Conservation (phyloP, 2,113 vertebrate genomes). For the Bolborhynchus lineola region DNA sequence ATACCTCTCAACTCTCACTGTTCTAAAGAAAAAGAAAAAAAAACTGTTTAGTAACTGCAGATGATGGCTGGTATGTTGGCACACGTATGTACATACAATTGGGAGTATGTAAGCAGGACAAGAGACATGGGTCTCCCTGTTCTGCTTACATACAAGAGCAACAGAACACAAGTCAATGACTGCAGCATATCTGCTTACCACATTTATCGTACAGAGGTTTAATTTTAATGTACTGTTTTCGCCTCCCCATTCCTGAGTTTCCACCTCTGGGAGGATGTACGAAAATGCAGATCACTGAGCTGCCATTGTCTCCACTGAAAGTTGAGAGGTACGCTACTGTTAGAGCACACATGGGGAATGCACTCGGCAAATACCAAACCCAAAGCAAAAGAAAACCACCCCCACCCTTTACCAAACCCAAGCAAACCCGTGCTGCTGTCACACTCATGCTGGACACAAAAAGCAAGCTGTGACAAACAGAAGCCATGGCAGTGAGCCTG, state of each 20-base stretch:
- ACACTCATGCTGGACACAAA: slow-evolving; percentile 74
- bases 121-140: not conserved
- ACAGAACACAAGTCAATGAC: slow-evolving; percentile 11
- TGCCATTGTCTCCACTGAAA: slow-evolving; percentile 30
- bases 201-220: not conserved
- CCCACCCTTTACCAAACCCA: not conserved
- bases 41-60: not conserved
- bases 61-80: not conserved
- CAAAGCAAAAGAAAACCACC: not conserved
- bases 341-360: slow-evolving; percentile 59
- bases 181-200: not conserved
- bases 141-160: slow-evolving; percentile 1
- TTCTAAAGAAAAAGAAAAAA: not conserved
- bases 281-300: not conserved
- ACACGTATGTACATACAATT: not conserved
- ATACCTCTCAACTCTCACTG: slow-evolving; percentile 71
- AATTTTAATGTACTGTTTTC: slow-evolving; percentile 16
- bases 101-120: not conserved
- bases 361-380: slow-evolving; percentile 65
- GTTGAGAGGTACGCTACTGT: slow-evolving; percentile 68
- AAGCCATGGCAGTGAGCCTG: slow-evolving; percentile 77
- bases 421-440: slow-evolving; percentile 63
- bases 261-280: not conserved
- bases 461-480: slow-evolving; percentile 77
- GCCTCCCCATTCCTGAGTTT: not conserved